Base-by-base conservation (phyloP, 2,797 vertebrate genomes). In the Labroides dimidiatus region DNA sequence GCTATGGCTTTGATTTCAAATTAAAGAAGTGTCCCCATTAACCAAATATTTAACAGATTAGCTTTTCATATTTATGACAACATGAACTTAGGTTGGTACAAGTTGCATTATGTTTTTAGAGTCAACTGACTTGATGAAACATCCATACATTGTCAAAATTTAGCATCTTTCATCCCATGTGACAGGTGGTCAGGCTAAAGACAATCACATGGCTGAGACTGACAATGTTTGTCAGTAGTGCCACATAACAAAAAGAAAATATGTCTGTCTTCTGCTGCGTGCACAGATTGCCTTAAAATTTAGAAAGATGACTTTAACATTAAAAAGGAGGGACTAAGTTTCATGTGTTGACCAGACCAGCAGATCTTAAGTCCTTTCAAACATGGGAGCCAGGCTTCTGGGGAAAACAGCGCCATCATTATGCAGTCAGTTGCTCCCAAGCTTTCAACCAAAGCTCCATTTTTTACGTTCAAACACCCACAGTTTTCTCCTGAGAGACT, bases 301-400 rank as follows among this genome's bases (percentile, higher is more conserved):
- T 68, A 72, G 48, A 90, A 91, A 92, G 87, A 90, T 86, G 91
- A 91, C 89, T 89, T 82, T 50, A 45, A 55, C 43, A n/a, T 23
- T 20, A 57, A 20, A 51, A 69, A 47, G 69, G 60, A 19, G 68
- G 59, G 9, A 63, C 64, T 56, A 42, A 48, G 65, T 58, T 21
- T 56, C 69, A 86, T 47, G 67, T 78, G 85, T 60, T 48, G 53
- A 9, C 48, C 27, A 64, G 64, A 82, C 61, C 74, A 77, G 65
- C 63, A 78, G 76, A 89, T 83, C 67, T 69, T 59, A 50, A 57
- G 58, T 73, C 62, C 60, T 44, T 19, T 47, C 64, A 55, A 80
- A 80, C 62, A 76, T 58, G 10, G 33, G 51, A 58, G 21, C 37
- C 0, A 0, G 23, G 51, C 58, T 60, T 51, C 67, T 19, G 23